A percentile compares a stretch with the other conserved stretches of the same genome.
phyloP scores from a whole-genome alignment of 2,113 vertebrate genomes.

The Alligator sinensis region DNA sequence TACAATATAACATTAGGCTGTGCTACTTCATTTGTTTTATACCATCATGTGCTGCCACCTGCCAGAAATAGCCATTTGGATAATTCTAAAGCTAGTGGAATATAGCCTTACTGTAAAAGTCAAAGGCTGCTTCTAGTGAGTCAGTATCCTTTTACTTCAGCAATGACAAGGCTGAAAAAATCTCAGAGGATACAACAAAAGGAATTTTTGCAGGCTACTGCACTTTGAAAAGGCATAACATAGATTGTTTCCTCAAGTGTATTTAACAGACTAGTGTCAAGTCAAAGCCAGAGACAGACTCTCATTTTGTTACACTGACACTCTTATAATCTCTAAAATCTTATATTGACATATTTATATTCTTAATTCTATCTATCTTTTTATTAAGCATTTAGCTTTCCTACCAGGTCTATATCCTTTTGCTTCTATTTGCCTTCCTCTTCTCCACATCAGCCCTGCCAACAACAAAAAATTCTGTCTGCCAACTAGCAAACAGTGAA shows the following conservation, averaged over 20 bases:
- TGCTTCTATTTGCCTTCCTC: not conserved
- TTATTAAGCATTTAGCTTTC: too few species aligned
- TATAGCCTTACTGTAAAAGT: not conserved
- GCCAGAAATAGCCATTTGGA: not conserved
- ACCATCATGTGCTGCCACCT: not conserved
- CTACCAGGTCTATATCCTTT: not conserved
- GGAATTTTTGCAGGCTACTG: not conserved
- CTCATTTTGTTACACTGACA: not conserved
- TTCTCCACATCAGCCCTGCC: not conserved
- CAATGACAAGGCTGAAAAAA: conserved; percentile 13
- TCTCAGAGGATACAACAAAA: not conserved
- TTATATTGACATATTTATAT: not conserved
- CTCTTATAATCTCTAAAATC: not conserved
- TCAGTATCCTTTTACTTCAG: not conserved
- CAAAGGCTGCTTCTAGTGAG: not conserved
- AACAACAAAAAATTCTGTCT: not conserved
- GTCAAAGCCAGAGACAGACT: not conserved
- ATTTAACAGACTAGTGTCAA: conserved; percentile 16
- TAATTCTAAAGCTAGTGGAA: not conserved
- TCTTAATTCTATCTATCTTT: not conserved
- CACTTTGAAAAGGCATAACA: conserved; percentile 22
- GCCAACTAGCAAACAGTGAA: not conserved
- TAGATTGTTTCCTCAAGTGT: not conserved
- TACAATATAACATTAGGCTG: not conserved
- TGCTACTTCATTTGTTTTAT: not conserved